Base-by-base conservation (phyloP, 2,888 invertebrate genomes). In the Anthrax anthrax region DNA sequence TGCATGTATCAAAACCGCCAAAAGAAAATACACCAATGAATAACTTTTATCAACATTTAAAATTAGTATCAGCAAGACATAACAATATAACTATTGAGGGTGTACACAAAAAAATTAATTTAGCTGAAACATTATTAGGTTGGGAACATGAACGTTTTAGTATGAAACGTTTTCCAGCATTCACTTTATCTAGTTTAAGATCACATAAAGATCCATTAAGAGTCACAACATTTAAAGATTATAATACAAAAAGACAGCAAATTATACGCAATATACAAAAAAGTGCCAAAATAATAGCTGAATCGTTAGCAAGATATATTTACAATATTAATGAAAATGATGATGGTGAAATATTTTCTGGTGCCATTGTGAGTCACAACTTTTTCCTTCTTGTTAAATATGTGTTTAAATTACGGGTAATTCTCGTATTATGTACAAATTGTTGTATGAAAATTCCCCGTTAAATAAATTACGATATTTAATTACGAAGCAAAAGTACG, bases 71-170 rank as follows among this genome's bases (percentile, higher is more conserved):
- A 1, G 70, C 75, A 0, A 62, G 69, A 42, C 61, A 71, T 40
- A 67, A 67, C 2, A 67, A 70, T 2, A 65, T 72, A 0, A 70
- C 69, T 5, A 72, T 83, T 13, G 79, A 84, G 50, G 75, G 85
- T 40, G 76, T 81, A 9, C 94, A 96, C 60, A 96, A 96, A 70
- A 97, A 97, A 73, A 97, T 98, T 56, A 95, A 95, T 72, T 71
- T 97, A 46, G 92, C 91, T 0, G 92, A 95, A 44, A 87, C 89
- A 55, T 75, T 82, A 46, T 68, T 95, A 27, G 87, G 92, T 0
- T 98, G 97, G 97, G 95, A 96, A 60, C 97, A 98, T 61, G 97
- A 98, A 67, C 72, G 91, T 54, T 97, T 87, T 70, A 94, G 92
- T 64, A 90, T 97, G 56, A 77, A 89, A 52, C 74, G 94, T 52